Conservation (phyloP, 2,113 vertebrate species). For the Phocoena sinus region DNA sequence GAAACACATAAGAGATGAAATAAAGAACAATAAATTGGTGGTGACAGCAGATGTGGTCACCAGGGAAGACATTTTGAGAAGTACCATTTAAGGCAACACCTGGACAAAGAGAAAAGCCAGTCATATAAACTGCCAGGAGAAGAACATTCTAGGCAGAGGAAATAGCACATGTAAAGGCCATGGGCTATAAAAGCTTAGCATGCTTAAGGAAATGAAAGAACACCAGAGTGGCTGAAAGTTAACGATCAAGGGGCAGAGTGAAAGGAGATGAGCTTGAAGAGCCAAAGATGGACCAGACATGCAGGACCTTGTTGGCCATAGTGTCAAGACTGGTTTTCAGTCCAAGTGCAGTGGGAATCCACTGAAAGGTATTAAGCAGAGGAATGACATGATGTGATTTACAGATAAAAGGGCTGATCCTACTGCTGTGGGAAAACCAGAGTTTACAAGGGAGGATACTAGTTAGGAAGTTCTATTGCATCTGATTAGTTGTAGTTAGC, state of each 20-base stretch:
- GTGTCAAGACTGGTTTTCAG: background rate
- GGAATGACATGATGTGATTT: accelerated
- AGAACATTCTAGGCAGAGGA: background rate
- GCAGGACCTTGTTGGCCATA: background rate
- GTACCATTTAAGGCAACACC: background rate
- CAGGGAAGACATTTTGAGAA: background rate
- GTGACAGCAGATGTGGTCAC: background rate
- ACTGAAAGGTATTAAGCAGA: background rate
- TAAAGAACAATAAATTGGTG: background rate
- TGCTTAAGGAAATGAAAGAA: background rate
- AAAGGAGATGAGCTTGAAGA: background rate
- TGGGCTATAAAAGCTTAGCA: background rate
- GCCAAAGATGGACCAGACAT: background rate
- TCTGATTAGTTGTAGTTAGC: background rate
- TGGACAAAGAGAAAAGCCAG: background rate
- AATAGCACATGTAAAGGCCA: accelerated
- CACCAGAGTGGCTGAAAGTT: background rate
- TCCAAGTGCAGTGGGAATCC: accelerated
- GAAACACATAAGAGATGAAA: background rate
- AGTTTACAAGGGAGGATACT: background rate
- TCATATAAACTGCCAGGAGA: background rate
- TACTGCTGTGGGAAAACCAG: background rate
- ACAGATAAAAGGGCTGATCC: background rate
- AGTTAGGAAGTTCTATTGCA: background rate
- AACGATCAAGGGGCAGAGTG: background rate